These are phyloP conservation scores for Phalacrocorax aristotelis DNA, from an alignment of 2,113 vertebrate genomes.

Conservation along the genomic window DNA sequence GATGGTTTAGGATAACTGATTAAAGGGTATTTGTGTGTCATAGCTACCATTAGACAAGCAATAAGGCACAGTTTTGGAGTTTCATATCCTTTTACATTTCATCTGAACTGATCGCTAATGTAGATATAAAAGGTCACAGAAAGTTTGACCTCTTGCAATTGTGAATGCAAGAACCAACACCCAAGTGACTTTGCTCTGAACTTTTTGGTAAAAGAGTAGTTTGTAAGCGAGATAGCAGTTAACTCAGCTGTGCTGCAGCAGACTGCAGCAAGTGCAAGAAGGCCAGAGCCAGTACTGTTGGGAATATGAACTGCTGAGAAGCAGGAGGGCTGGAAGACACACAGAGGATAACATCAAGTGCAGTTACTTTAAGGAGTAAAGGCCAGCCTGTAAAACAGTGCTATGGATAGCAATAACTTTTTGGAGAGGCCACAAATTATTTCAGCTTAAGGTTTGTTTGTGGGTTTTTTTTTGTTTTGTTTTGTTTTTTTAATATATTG, in stretches of 20 bases:
- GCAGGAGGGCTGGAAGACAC: not conserved
- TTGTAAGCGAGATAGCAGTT: not conserved
- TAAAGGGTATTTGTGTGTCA: not conserved
- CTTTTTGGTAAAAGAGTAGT: not conserved
- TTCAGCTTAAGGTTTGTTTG: not conserved
- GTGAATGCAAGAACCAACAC: not conserved
- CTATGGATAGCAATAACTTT: not conserved
- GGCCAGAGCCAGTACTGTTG: not conserved
- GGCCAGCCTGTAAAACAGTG: not conserved
- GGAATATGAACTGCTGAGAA: not conserved
- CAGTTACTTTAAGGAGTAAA: not conserved
- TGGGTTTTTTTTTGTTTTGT: too few relatives aligned
- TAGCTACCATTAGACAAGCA: not conserved
- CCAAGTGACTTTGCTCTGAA: not conserved
- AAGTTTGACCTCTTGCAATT: not conserved
- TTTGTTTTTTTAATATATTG: not conserved
- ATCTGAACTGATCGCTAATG: not conserved
- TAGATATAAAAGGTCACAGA: not conserved
- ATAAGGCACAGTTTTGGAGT: not conserved
- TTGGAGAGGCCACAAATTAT: not conserved
- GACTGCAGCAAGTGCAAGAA: not conserved
- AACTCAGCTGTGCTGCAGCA: not conserved
- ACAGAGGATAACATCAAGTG: not conserved
- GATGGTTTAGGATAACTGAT: constrained; percentile 43
- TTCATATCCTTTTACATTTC: not conserved